Conservation (phyloP, 2,797 vertebrate species). For the Gymnoscopelus braueri region DNA sequence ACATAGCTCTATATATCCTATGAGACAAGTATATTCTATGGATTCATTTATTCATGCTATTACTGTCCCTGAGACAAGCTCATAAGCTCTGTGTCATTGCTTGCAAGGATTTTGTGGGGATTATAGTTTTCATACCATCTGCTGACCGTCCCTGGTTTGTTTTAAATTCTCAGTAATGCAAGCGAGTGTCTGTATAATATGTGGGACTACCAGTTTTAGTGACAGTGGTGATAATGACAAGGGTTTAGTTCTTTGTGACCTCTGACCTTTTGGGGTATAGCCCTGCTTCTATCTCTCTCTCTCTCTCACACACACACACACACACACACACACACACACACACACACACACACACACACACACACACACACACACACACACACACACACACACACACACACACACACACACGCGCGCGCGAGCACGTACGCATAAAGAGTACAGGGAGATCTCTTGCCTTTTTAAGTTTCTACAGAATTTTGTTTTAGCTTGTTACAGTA, state of each 20-base stretch:
- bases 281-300: slow-evolving; percentile 14
- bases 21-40: slow-evolving; percentile 23
- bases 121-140: slow-evolving; percentile 68
- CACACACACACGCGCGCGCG: no score
- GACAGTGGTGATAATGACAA: slow-evolving; percentile 50
- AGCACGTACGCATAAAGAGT: no score
- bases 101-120: slow-evolving; percentile 62
- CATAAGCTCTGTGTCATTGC: slow-evolving; percentile 54
- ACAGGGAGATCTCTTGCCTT: no score
- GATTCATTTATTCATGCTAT: slow-evolving; percentile 62
- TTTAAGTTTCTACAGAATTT: no score
- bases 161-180: slow-evolving; percentile 42
- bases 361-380: no score
- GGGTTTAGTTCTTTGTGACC: slow-evolving; percentile 55
- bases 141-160: slow-evolving; percentile 39
- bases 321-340: not conserved
- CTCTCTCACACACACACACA: not conserved
- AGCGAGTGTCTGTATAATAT: slow-evolving; percentile 12
- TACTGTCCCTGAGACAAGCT: slow-evolving; percentile 51
- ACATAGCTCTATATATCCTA: slow-evolving; percentile 26
- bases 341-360: no score
- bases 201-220: slow-evolving; percentile 45
- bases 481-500: no score
- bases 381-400: no score
- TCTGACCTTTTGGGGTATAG: slow-evolving; percentile 44